phyloP scores from a whole-genome alignment of 1,140 invertebrate species.

The Leguminivora glycinivorella region DNA sequence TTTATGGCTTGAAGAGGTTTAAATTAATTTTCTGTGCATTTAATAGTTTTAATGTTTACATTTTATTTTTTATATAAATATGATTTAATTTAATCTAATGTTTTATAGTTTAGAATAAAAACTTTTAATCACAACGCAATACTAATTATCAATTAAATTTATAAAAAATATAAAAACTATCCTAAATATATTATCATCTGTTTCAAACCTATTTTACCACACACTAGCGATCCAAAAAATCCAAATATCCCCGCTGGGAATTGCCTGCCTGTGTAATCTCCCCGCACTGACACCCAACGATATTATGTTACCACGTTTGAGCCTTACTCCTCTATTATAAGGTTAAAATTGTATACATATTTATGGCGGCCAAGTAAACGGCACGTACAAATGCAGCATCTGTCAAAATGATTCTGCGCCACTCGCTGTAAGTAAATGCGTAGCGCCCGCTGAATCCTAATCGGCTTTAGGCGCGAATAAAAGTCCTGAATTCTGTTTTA shows the following conservation, averaged over 20 bases:
- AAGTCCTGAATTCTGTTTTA: no score
- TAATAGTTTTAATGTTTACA: no score
- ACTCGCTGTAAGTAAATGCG: slow-evolving; percentile 15
- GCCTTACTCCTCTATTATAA: not conserved
- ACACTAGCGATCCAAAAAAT: slow-evolving; percentile 13
- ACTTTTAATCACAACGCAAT: no score
- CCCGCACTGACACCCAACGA: not conserved
- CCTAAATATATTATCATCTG: not conserved
- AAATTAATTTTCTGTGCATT: no score
- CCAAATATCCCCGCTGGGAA: not conserved
- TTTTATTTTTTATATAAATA: no score
- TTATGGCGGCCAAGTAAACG: not conserved
- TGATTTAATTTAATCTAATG: no score
- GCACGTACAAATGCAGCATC: slow-evolving; percentile 19
- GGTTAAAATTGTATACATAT: not conserved
- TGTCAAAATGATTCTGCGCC: slow-evolving; percentile 22
- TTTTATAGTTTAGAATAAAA: no score
- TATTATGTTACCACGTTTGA: not conserved
- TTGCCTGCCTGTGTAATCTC: slow-evolving; percentile 10
- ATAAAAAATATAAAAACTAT: no score
- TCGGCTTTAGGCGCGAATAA: not conserved
- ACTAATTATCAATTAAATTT: no score
- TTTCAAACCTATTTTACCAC: not conserved
- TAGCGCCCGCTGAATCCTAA: slow-evolving; percentile 9
- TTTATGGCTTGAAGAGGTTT: no score